Evolutionary conservation across 1,140 invertebrate genomes (phyloP).

Genomic region (Colletes latitarsis): DNA sequence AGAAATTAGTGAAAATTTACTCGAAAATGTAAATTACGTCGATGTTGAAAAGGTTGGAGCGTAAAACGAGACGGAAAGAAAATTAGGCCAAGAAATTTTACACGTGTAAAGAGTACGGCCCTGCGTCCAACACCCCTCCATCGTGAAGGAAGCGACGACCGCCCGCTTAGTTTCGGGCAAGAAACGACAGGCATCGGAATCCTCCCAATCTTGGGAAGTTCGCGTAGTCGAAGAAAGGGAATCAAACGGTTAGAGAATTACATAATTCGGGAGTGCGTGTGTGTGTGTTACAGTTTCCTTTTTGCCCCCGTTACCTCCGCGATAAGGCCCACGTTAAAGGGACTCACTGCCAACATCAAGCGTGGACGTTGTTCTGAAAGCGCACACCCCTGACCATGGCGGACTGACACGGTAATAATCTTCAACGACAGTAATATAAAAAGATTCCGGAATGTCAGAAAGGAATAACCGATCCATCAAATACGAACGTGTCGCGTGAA

Average conservation of each 20-base stretch:
- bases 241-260: conserved; percentile 53
- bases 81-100: neutral
- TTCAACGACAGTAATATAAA: conserved; percentile 19
- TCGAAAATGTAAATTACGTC: neutral
- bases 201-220: conserved; percentile 55
- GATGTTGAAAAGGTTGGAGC: too few species aligned
- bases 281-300: neutral
- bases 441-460: conserved; percentile 23
- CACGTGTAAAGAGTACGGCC: conserved; percentile 55
- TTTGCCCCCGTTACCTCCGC: conserved; percentile 4
- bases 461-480: conserved; percentile 15
- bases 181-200: conserved; percentile 70
- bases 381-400: conserved; percentile 61
- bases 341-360: conserved; percentile 52
- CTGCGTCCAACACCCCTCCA: conserved; percentile 71
- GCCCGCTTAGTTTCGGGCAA: conserved; percentile 73
- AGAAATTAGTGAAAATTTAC: neutral
- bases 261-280: conserved; percentile 47
- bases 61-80: too few species aligned
- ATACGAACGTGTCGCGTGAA: neutral
- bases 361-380: conserved; percentile 22
- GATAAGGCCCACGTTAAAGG: conserved; percentile 59
- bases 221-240: conserved; percentile 16
- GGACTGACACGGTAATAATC: conserved; percentile 40
- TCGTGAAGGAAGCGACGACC: conserved; percentile 69